Base-by-base conservation (phyloP, 2,113 vertebrate species). In the Gymnorhina tibicen region DNA sequence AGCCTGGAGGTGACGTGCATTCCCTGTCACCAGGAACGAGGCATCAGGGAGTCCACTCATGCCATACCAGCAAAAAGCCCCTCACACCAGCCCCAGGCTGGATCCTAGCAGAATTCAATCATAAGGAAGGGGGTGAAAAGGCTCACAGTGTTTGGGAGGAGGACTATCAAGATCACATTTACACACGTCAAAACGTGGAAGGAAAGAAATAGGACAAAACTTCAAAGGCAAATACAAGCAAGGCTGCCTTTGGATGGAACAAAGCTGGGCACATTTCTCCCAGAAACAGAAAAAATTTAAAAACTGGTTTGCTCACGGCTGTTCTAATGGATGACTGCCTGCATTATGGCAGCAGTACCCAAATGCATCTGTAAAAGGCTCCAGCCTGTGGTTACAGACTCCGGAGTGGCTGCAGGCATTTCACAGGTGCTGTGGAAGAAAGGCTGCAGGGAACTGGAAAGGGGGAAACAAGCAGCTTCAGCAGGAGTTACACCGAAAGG, bases 391-490 rank as follows among this genome's bases (percentile, higher is more conserved):
- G 46, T 33, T 72, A 46, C 5, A 85, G 41, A 35, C 53, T 32
- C 46, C 37, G 22, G 42, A 73, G 77, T 3, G 47, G 56, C 87
- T 94, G 60, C 28, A 85, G 73, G 53, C 47, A 69, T 47, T 37
- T 39, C 85, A 68, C 91, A 95, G 96, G 88, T 96, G 91, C 95
- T 6, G 20, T 19, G 33, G 49, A 66, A 44, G 27, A 74, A 88
- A 66, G 53, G 42, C 21, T 2, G 44, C 62, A 66, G 53, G 44
- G 67, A 92, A 93, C 69, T 30, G 88, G 81, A 64, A 78, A 15
- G 64, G 46, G 87, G 27, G 83, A 91, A 76, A 82, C 96, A 91
- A 88, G 70, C 86, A 97, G 95, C 89, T 97, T 87, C 69, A 85
- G 52, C 47, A 96, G 89, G 89, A 96, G 96, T 66, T 60, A 79